A percentile compares a stretch with the other conserved stretches of the same genome.
Conservation (phyloP, 1,140 invertebrate genomes). For the Ptiloglossa arizonensis region DNA sequence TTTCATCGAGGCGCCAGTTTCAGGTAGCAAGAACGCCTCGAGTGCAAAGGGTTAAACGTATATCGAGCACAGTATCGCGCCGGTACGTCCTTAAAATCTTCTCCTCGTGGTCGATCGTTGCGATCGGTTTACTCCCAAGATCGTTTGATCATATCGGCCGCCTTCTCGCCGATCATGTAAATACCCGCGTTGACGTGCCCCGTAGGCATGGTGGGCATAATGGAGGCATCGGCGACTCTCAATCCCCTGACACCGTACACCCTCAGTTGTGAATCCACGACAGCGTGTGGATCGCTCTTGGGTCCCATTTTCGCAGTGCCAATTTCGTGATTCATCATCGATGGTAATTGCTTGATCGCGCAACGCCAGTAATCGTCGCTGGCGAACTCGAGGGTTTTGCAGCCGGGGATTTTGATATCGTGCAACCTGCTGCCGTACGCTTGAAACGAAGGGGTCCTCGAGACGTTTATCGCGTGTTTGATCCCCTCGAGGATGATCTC, state of each 20-base stretch:
- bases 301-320: constrained; percentile 91
- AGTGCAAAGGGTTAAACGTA: too few species aligned
- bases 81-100: too few species aligned
- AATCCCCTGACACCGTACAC: constrained; percentile 87
- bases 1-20: too few species aligned
- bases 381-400: constrained; percentile 81
- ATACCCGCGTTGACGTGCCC: constrained; percentile 89
- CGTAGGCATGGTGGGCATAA: constrained; percentile 88
- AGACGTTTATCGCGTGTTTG: constrained; percentile 84
- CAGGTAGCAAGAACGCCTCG: too few species aligned
- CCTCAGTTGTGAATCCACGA: constrained; percentile 88
- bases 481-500: constrained; percentile 87
- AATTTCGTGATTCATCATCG: constrained; percentile 87
- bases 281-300: constrained; percentile 84
- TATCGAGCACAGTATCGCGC: too few species aligned
- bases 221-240: constrained; percentile 89
- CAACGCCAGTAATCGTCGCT: constrained; percentile 89
- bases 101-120: not conserved
- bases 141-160: constrained; percentile 88
- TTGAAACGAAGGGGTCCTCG: constrained; percentile 84
- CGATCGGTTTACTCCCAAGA: constrained; percentile 61
- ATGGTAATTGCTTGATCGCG: constrained; percentile 84
- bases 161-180: constrained; percentile 94
- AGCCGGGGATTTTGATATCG: constrained; percentile 84
- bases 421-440: constrained; percentile 83